Conservation (phyloP, 2,888 invertebrate species). For the Aphidoletes aphidimyza region DNA sequence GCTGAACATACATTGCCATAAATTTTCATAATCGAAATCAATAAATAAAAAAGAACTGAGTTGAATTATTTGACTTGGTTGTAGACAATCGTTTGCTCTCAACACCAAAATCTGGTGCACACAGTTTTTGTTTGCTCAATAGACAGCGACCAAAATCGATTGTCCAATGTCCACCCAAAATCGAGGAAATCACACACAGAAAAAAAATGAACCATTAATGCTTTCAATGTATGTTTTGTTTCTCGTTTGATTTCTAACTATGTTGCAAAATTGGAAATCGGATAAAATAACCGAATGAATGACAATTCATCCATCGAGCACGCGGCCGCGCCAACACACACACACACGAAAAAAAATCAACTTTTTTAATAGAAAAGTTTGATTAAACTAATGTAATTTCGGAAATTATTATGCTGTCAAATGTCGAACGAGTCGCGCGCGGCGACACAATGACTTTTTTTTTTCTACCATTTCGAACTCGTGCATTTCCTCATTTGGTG, state of each 20-base stretch:
- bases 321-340: background rate
- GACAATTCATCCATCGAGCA: constrained; percentile 20
- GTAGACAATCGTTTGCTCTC: constrained; percentile 42
- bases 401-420: constrained; percentile 54
- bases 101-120: constrained; percentile 6
- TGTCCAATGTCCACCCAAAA: background rate
- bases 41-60: constrained; percentile 45
- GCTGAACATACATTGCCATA: background rate
- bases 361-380: constrained; percentile 56
- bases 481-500: background rate
- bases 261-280: background rate
- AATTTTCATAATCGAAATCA: constrained; percentile 52
- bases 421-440: constrained; percentile 39
- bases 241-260: background rate
- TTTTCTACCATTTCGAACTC: background rate
- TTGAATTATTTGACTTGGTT: constrained; percentile 31
- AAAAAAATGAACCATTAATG: background rate
- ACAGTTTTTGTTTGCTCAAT: background rate
- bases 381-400: constrained; percentile 56
- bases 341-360: constrained; percentile 15
- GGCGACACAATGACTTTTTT: constrained; percentile 48
- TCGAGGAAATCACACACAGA: too few species aligned
- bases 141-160: background rate
- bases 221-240: background rate
- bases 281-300: background rate